Percentiles rank a stretch among this genome's conserved stretches.
phyloP scores from a whole-genome alignment of 1,140 invertebrate genomes.

The Brachystomella parvula region DNA sequence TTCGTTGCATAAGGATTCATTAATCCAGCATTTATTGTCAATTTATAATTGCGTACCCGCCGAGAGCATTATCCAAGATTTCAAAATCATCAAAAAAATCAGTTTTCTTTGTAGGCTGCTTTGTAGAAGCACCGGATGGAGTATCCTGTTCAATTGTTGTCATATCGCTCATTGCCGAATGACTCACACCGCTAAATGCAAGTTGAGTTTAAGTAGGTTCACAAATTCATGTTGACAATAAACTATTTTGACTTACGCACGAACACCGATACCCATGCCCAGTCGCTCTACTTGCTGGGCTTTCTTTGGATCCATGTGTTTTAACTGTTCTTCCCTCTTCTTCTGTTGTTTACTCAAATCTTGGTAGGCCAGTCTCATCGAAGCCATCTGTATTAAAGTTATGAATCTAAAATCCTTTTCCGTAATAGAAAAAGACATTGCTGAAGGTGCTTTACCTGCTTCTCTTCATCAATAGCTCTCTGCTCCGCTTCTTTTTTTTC shows the following conservation, averaged over 20 bases:
- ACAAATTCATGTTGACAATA: not conserved
- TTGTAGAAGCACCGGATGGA: constrained; percentile 43
- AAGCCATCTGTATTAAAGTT: constrained; percentile 50
- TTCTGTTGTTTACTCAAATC: constrained; percentile 69
- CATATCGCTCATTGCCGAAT: constrained; percentile 91
- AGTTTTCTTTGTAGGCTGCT: constrained; percentile 39
- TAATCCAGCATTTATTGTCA: no score
- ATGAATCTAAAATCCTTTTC: no score
- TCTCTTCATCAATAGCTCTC: constrained; percentile 51
- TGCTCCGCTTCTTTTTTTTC: constrained; percentile 40
- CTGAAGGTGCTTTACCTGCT: constrained; percentile 42
- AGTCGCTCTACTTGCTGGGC: constrained; percentile 82
- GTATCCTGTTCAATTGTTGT: constrained; percentile 79
- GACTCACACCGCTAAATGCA: constrained; percentile 65
- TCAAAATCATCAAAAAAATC: constrained; percentile 39
- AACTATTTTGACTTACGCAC: constrained; percentile 47
- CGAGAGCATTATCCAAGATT: constrained; percentile 15
- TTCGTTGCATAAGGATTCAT: no score
- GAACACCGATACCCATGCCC: constrained; percentile 76
- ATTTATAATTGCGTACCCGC: not conserved
- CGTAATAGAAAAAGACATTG: no score
- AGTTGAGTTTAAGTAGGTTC: not conserved
- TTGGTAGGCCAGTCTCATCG: constrained; percentile 80
- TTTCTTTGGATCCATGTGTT: constrained; percentile 72
- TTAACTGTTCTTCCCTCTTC: constrained; percentile 68